phyloP scores from a whole-genome alignment of 2,888 invertebrate genomes.

The Thumatha senex region DNA sequence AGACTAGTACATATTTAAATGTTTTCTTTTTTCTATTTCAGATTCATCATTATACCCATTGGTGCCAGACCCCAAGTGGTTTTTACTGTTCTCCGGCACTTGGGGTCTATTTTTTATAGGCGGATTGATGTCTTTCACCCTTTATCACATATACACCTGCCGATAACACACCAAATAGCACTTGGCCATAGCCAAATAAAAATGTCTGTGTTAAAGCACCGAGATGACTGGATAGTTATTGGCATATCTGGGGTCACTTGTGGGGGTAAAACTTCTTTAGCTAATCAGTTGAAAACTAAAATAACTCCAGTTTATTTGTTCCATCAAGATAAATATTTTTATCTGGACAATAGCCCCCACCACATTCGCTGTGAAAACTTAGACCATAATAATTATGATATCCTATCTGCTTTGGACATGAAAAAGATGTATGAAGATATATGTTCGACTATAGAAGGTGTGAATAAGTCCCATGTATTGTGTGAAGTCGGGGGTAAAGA shows the following conservation, averaged over 20 bases:
- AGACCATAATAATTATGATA: constrained; percentile 91
- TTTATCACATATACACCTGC: constrained; percentile 77
- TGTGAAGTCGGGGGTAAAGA: constrained; percentile 11
- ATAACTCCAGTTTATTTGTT: constrained; percentile 81
- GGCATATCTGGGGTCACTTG: constrained; percentile 92
- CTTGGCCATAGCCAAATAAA: not conserved
- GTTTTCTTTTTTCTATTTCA: constrained; percentile 36
- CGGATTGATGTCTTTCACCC: constrained; percentile 85
- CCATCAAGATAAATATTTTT: constrained; percentile 91
- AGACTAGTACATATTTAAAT: not conserved
- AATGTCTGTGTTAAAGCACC: not conserved
- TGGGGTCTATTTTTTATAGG: constrained; percentile 86
- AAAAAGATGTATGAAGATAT: constrained; percentile 86
- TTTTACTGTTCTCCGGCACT: constrained; percentile 83
- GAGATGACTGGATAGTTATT: constrained; percentile 63
- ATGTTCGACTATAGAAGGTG: constrained; percentile 54
- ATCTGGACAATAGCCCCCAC: constrained; percentile 85
- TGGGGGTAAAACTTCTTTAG: constrained; percentile 91
- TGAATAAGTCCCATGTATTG: constrained; percentile 31
- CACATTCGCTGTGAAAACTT: constrained; percentile 85
- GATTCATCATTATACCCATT: constrained; percentile 77
- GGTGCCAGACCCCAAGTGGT: constrained; percentile 83
- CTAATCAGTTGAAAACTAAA: constrained; percentile 76
- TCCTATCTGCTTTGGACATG: constrained; percentile 89
- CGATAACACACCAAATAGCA: constrained; percentile 15